These are phyloP conservation scores for Cydia strobilella DNA, from an alignment of 1,140 invertebrate species.

Conservation along the genomic window DNA sequence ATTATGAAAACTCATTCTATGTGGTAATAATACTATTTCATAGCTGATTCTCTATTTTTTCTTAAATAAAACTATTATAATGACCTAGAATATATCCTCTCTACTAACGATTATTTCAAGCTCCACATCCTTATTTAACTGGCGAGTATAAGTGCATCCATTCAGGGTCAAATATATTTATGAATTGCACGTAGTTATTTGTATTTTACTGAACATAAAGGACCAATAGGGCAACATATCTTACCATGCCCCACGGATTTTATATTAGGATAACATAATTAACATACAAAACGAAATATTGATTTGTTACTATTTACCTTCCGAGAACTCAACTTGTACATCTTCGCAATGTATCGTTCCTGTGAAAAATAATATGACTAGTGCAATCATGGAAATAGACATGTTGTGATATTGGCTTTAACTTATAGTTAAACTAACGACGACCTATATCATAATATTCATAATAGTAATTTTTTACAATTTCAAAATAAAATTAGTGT, in stretches of 20 bases:
- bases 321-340: constrained; percentile 20
- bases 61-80: background rate
- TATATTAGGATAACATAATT: background rate
- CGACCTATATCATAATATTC: background rate
- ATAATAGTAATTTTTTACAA: background rate
- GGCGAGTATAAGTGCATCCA: background rate
- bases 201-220: background rate
- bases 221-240: background rate
- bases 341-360: constrained; percentile 3
- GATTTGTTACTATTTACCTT: constrained; percentile 24
- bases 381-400: background rate
- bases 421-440: background rate
- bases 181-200: background rate
- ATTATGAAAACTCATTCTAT: background rate
- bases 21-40: background rate
- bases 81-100: background rate
- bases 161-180: background rate
- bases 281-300: background rate
- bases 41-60: background rate
- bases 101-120: background rate
- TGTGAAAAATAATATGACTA: background rate
- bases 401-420: background rate
- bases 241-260: background rate
- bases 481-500: background rate
- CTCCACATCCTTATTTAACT: constrained; percentile 9